Conservation (phyloP, 2,888 invertebrate genomes). For the Ernsta delagoae region DNA sequence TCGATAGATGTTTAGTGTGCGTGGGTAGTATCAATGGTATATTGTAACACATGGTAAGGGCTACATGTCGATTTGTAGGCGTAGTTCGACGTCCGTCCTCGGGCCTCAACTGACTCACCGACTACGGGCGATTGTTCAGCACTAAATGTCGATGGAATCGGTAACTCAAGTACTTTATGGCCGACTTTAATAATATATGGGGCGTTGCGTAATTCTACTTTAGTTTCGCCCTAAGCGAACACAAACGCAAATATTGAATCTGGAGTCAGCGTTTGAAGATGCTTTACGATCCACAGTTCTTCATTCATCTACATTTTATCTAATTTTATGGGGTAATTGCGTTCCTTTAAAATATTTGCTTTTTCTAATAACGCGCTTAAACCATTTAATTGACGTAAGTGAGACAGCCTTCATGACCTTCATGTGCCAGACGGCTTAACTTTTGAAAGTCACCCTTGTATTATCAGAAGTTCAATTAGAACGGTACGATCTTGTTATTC, state of each 20-base stretch:
- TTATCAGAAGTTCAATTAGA: constrained; percentile 38
- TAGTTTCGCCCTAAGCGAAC: constrained; percentile 61
- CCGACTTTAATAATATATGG: constrained; percentile 77
- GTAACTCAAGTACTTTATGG: constrained; percentile 80
- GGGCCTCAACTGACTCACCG: constrained; percentile 77
- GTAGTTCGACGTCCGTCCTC: constrained; percentile 67
- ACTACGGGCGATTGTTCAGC: constrained; percentile 73
- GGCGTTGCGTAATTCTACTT: constrained; percentile 75
- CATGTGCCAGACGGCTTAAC: constrained; percentile 30
- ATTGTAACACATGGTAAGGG: constrained; percentile 54
- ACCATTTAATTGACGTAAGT: neutral
- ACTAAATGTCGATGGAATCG: constrained; percentile 78
- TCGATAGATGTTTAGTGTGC: constrained; percentile 38
- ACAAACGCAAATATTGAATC: constrained; percentile 60
- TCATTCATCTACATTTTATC: constrained; percentile 24
- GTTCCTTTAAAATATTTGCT: neutral
- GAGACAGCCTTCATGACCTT: constrained; percentile 21
- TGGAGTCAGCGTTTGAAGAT: constrained; percentile 28
- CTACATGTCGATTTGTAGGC: constrained; percentile 61
- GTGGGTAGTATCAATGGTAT: constrained; percentile 37
- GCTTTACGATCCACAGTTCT: constrained; percentile 25
- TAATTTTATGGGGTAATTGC: neutral
- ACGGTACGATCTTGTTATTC: constrained; percentile 44
- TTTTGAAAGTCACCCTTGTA: constrained; percentile 41
- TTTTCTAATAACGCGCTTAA: constrained; percentile 5